phyloP scores from a whole-genome alignment of 2,113 vertebrate species.

The Ascaphus truei region DNA sequence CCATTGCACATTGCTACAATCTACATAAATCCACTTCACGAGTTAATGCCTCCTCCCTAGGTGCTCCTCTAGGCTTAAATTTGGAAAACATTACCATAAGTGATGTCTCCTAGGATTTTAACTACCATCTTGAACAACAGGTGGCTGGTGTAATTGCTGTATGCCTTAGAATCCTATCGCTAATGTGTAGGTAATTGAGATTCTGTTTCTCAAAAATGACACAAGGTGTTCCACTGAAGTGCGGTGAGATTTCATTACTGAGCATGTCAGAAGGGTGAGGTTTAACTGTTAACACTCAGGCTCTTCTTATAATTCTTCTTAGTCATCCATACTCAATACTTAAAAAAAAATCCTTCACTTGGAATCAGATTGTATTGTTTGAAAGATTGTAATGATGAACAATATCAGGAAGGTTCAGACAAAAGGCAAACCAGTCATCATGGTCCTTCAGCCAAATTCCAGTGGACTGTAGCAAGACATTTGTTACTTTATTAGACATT shows the following conservation, averaged over 20 bases:
- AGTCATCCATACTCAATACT: too few relatives aligned
- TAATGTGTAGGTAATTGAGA: slow-evolving; percentile 17
- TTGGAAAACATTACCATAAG: slow-evolving; percentile 3
- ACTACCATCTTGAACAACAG: slow-evolving; percentile 20
- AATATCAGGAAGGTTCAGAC: too few relatives aligned
- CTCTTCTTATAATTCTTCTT: too few relatives aligned
- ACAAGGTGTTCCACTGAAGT: not conserved
- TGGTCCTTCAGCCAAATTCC: too few relatives aligned
- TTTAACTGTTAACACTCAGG: too few relatives aligned
- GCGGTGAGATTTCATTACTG: not conserved
- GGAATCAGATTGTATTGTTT: too few relatives aligned
- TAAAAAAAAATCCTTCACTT: too few relatives aligned
- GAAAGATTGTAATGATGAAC: too few relatives aligned
- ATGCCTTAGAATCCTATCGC: not conserved
- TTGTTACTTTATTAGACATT: too few relatives aligned
- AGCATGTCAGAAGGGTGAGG: not conserved
- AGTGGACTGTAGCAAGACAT: too few relatives aligned
- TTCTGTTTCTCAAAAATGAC: not conserved
- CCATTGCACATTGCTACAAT: not conserved
- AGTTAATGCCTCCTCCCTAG: slow-evolving; percentile 12
- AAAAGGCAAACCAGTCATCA: too few relatives aligned
- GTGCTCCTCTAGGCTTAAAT: not conserved
- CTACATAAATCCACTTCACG: slow-evolving; percentile 3
- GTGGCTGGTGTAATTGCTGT: slow-evolving; percentile 18
- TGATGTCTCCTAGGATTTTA: slow-evolving; percentile 8